phyloP scores from a whole-genome alignment of 2,888 invertebrate species.

The Cantharis rustica region DNA sequence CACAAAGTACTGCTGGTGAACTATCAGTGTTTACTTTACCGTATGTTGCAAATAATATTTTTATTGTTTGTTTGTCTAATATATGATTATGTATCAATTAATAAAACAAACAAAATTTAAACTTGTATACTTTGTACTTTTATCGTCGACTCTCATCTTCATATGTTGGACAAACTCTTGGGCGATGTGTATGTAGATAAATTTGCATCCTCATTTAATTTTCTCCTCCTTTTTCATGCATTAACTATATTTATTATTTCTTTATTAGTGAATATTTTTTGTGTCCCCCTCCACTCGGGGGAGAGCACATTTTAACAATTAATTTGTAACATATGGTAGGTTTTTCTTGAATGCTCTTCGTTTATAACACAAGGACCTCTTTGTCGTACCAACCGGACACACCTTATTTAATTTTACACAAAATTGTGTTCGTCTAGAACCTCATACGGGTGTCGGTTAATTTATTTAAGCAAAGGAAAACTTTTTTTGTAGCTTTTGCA shows the following conservation, averaged over 20 bases:
- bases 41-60: constrained; percentile 53
- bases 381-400: not conserved
- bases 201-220: constrained; percentile 18
- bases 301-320: not conserved
- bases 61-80: constrained; percentile 35
- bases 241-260: constrained; percentile 23
- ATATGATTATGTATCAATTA: constrained; percentile 30
- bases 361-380: constrained; percentile 16
- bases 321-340: constrained; percentile 54
- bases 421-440: not conserved
- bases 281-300: not conserved
- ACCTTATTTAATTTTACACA: not conserved
- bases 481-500: constrained; percentile 16
- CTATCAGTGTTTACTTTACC: constrained; percentile 52
- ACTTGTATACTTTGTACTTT: constrained; percentile 20
- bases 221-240: not conserved
- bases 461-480: constrained; percentile 18
- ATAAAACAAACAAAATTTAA: constrained; percentile 6
- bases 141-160: constrained; percentile 22
- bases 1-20: constrained; percentile 44
- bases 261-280: constrained; percentile 14
- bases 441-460: constrained; percentile 12
- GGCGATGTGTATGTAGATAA: constrained; percentile 24
- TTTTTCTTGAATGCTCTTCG: constrained; percentile 40
- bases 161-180: constrained; percentile 36